Percentiles rank a stretch among this genome's conserved stretches.
phyloP scores from a whole-genome alignment of 1,140 invertebrate genomes.

The Pseudobourletiella spinata region DNA sequence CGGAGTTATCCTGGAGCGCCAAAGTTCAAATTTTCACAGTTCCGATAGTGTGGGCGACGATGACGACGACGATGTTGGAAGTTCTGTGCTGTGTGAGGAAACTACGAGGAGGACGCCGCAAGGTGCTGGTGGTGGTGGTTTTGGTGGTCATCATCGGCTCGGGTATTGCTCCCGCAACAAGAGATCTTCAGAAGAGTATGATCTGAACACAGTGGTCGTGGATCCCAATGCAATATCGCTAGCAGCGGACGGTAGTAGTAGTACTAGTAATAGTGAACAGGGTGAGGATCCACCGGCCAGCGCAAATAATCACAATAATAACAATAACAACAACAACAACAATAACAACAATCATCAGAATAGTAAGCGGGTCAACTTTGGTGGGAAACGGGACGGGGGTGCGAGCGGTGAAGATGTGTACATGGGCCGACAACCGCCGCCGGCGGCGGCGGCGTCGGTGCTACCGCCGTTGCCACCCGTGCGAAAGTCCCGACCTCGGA shows the following conservation, averaged over 20 bases:
- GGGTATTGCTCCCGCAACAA: too few relatives aligned
- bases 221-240: background rate
- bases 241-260: too few relatives aligned
- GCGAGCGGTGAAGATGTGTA: too few relatives aligned
- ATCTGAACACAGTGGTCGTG: background rate
- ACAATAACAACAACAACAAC: background rate
- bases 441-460: too few relatives aligned
- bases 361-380: background rate
- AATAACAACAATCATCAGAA: background rate
- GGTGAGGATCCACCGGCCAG: background rate
- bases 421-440: too few relatives aligned
- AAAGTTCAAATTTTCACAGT: background rate
- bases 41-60: constrained; percentile 5
- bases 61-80: background rate
- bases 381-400: background rate
- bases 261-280: background rate
- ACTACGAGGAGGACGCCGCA: too few relatives aligned
- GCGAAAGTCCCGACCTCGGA: constrained; percentile 11
- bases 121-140: background rate
- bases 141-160: too few relatives aligned
- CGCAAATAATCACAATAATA: background rate
- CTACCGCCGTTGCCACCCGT: too few relatives aligned
- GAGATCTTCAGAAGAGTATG: too few relatives aligned
- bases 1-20: background rate
- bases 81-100: too few relatives aligned